Base-by-base conservation (phyloP, 2,888 invertebrate species). In the Ferdinandea cuprea region DNA sequence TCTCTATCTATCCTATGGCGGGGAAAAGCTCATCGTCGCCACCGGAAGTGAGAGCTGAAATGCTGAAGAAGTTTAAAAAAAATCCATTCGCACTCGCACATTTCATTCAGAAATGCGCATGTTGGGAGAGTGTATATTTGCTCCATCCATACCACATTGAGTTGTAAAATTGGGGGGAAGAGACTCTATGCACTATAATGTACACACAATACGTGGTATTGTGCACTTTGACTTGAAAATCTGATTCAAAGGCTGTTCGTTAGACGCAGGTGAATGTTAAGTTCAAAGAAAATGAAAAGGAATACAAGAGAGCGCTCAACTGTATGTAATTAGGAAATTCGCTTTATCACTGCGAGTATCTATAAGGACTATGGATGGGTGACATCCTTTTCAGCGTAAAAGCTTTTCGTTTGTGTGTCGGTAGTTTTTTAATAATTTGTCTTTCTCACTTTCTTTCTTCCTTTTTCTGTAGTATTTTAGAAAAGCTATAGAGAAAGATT, bases 141-240 rank as follows among this genome's bases (percentile, higher is more conserved):
- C 1, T 46, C 44, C 17, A 44, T 9, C 9, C 15, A 15, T 9
- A n/a, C 21, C 25, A 21, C 48, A 35, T 52, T 17, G 21, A 15
- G 28, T 44, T 46, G 63, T 69, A 61, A 63, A 46, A 65, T 37
- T 52, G 50, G 63, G 48, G 59, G 46, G 44, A 76, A 59, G 58
- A 58, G 35, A 11, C 44, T 8, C 19, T 44, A 52, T 46, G n/a
- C 58, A 61, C 68, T 59, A 46, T 72, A 58, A 80, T 73, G 48
- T 56, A 71, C 71, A 76, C 69, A 71, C 44, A 50, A 81, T 81
- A 66, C 76, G 35, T 6, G 59, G 59, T 71, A 65, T 76, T 71
- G 69, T 76, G 81, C 81, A 76, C 76, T 81, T 71, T 81, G 71
- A 54, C 81, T 81, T 76, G 59, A 71, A 71, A 76, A 81, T 81